Base-by-base conservation (phyloP, 2,797 vertebrate genomes). In the Nannoperca australis region DNA sequence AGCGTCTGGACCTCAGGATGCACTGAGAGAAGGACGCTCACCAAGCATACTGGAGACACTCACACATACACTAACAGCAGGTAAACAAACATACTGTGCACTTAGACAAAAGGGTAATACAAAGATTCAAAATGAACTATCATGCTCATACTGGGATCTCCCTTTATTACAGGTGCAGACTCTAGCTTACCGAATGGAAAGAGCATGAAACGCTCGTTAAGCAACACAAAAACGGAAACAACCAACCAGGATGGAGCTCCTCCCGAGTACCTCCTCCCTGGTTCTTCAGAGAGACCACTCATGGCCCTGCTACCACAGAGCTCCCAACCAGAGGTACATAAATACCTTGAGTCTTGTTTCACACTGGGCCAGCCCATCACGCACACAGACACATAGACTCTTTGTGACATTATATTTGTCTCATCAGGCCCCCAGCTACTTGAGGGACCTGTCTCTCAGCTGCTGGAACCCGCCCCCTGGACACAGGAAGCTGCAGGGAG, bases 401-500 rank as follows among this genome's bases (percentile, higher is more conserved):
- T n/a, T 5, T 68, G 3, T 73, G 0, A 36, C 59, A 68, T 62
- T 61, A 30, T 76, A 4, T 54, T 45, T 83, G 53, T 84, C 13
- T 60, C 53, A 38, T 54, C 68, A 97, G 96, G 67, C 81, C 59
- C 88, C 93, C 54, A 90, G 79, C 78, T 95, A 89, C 86, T 70
- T 97, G 62, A 89, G 83, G 56, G 96, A 96, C 81, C 47, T 97
- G 88, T 95, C 93, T 73, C 92, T 96, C 56, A 97, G 96, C 79
- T 95, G 92, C 40, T 97, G 96, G 96, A 96, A 96, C 84, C 96
- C 96, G 1, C 95, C 95, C 55, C 96, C 96, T 58, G 95, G 96
- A 49, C 92, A 95, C 76, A 93, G 96, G 80, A 96, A 96, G 85
- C 67, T 96, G 73, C 96, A 96, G 73, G 96, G 96, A 54, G 96